Base-by-base conservation (phyloP, 2,888 invertebrate species). In the Phrixothrix hirtus region DNA sequence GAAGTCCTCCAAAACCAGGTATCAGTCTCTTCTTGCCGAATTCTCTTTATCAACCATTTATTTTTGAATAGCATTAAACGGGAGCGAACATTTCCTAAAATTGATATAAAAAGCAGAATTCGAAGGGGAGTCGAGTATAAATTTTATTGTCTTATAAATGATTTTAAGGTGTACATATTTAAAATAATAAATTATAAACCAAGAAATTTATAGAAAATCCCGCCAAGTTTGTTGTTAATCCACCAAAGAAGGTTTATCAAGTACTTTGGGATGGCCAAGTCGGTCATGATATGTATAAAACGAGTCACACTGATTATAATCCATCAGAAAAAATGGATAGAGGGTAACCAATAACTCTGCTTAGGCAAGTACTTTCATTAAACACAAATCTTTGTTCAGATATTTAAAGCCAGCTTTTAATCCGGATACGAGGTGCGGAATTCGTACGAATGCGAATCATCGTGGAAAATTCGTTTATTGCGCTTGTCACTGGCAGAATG, bases 401-500 rank as follows among this genome's bases (percentile, higher is more conserved):
- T 75, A 75, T 51, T 37, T 57, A 26, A 48, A 59, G 25, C 79
- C 80, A 5, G 65, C 79, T 10, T 83, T 67, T 61, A 65, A 76
- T 35, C 67, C 75, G 2, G 67, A 79, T 32, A 62, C 76, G 35
- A 75, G 77, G 1, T 83, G 70, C 61, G 83, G 83, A 0, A 61
- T 73, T 52, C 73, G 72, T 59, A 75, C 75, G 1, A 67, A 64
- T 32, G 70, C 74, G 14, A 81, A 81, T 62, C 77, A 76, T 47
- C 70, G 78, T 55, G 82, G 82, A 9, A 75, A 68, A 16, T 75
- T 77, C 62, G 78, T 75, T n/a, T 74, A 66, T 60, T 80, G 81
- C 60, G 66, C 66, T n/a, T 64, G 65, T 34, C 51, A 60, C 62
- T 62, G 81, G 81, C 47, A 76, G 62, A 55, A 69, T 13, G 71